Conservation (phyloP, 2,113 vertebrate species). For the Hyla sarda region DNA sequence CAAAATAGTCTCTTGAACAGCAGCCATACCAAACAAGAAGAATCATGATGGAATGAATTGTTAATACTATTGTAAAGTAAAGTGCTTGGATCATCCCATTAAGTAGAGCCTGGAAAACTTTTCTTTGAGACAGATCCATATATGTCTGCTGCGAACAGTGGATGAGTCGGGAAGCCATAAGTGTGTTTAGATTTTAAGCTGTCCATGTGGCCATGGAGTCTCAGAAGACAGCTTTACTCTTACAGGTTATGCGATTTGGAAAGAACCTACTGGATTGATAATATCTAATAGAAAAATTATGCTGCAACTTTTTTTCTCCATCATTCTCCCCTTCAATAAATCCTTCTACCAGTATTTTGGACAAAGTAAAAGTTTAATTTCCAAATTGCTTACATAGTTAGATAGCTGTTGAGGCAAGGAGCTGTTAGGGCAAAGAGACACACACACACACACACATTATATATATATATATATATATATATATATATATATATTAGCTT, state of each 20-base stretch:
- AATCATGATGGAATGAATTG: background rate
- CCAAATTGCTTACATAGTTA: too few species aligned
- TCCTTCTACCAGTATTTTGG: too few species aligned
- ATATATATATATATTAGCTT: too few species aligned
- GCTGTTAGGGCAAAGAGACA: too few species aligned
- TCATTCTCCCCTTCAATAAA: too few species aligned
- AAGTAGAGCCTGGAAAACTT: background rate
- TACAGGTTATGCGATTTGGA: background rate
- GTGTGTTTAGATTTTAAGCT: background rate
- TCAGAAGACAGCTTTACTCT: background rate
- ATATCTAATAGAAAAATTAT: too few species aligned
- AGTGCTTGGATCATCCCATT: background rate
- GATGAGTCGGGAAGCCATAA: background rate
- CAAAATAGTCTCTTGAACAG: too few species aligned
- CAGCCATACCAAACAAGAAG: background rate
- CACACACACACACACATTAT: too few species aligned
- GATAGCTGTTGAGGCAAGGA: too few species aligned
- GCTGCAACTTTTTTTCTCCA: too few species aligned
- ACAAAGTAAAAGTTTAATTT: too few species aligned
- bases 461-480: too few species aligned
- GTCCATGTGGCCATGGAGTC: background rate
- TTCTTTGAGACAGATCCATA: background rate
- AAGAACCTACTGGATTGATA: background rate
- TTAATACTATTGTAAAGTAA: background rate
- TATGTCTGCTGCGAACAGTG: background rate